Evolutionary conservation across 1,140 invertebrate genomes (phyloP).

Genomic region (Chironomus striatipennis): DNA sequence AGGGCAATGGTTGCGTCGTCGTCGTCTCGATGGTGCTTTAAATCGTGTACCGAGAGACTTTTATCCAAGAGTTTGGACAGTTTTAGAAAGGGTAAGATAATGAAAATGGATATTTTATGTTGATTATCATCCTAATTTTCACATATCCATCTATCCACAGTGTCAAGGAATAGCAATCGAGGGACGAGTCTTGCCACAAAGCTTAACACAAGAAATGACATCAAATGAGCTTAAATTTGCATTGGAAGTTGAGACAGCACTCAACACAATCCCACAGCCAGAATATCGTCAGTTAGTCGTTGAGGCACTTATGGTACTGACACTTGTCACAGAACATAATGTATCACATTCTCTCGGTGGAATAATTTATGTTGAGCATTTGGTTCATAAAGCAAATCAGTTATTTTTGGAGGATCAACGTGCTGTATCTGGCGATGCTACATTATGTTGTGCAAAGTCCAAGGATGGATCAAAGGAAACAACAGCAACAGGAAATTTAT

Average conservation of each 20-base stretch:
- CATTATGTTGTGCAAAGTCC: conserved; percentile 78
- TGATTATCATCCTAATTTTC: conserved; percentile 24
- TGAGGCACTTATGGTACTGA: conserved; percentile 94
- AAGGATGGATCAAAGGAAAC: conserved; percentile 50
- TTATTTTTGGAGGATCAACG: conserved; percentile 95
- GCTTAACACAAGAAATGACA: conserved; percentile 96
- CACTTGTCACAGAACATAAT: conserved; percentile 81
- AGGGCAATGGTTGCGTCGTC: conserved; percentile 91
- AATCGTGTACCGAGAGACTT: conserved; percentile 95
- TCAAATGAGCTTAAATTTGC: conserved; percentile 98
- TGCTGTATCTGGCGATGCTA: conserved; percentile 74
- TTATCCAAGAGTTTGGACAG: conserved; percentile 88
- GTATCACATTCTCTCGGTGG: conserved; percentile 65
- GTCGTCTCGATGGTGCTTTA: conserved; percentile 90
- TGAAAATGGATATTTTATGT: background rate
- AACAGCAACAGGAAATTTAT: conserved; percentile 50
- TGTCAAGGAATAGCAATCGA: conserved; percentile 87
- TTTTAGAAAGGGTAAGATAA: conserved; percentile 69
- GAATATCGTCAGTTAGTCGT: conserved; percentile 97
- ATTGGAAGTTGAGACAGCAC: conserved; percentile 90
- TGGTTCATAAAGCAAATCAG: conserved; percentile 90
- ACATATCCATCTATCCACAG: conserved; percentile 46
- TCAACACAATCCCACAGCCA: conserved; percentile 95
- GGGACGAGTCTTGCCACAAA: conserved; percentile 78
- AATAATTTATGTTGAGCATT: conserved; percentile 81